Conservation (phyloP, 1,140 invertebrate species). For the Drosophila novamexicana region DNA sequence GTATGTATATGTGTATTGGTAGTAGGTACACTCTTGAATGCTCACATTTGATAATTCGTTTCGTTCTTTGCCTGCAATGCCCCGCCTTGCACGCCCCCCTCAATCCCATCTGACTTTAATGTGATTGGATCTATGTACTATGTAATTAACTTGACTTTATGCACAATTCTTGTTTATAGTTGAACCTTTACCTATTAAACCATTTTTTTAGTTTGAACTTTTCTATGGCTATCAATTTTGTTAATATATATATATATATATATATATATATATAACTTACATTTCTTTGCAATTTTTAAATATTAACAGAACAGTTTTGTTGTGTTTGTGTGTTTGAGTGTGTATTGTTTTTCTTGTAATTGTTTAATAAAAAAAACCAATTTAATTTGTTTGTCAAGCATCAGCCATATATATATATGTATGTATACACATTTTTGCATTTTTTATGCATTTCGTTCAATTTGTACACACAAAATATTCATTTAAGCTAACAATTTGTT, state of each 20-base stretch:
- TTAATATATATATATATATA: conserved; percentile 2
- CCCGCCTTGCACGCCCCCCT: background rate
- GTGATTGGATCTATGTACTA: conserved; percentile 30
- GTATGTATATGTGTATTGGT: conserved; percentile 55
- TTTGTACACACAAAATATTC: conserved; percentile 30
- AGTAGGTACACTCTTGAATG: conserved; percentile 69
- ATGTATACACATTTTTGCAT: conserved; percentile 39
- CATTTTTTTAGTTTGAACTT: conserved; percentile 43
- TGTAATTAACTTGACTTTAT: conserved; percentile 29
- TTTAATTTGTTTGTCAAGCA: conserved; percentile 37
- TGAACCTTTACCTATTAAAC: conserved; percentile 49
- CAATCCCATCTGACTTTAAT: background rate
- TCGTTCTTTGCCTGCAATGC: conserved; percentile 24
- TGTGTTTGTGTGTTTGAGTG: conserved; percentile 7
- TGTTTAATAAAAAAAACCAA: conserved; percentile 33
- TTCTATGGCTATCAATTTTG: conserved; percentile 47
- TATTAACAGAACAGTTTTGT: conserved; percentile 4
- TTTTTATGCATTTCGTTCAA: conserved; percentile 39
- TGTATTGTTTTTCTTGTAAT: conserved; percentile 3
- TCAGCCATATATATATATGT: conserved; percentile 10
- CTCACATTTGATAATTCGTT: conserved; percentile 65
- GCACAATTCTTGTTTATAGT: conserved; percentile 46
- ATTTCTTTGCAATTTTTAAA: conserved; percentile 19
- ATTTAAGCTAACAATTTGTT: conserved; percentile 45
- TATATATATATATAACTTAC: conserved; percentile 26